Conservation (phyloP, 2,888 invertebrate species). For the Dasysyrphus albostriatus region DNA sequence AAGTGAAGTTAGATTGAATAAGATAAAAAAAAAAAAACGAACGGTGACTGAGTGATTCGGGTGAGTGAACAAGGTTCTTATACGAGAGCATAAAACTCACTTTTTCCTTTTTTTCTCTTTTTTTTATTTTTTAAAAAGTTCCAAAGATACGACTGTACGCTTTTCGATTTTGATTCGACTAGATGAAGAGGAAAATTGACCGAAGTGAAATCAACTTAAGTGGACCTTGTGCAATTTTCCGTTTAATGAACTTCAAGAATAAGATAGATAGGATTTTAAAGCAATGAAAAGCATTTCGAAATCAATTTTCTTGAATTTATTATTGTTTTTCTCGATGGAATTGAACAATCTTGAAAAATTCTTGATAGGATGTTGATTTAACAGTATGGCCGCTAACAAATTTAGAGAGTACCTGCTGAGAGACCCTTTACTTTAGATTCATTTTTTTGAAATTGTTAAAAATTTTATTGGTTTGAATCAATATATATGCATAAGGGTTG, state of each 20-base stretch:
- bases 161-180: slow-evolving; percentile 36
- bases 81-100: no score
- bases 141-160: slow-evolving; percentile 14
- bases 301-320: neutral
- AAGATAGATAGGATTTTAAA: slow-evolving; percentile 5
- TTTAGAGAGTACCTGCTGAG: no score
- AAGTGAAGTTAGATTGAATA: neutral
- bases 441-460: no score
- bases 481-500: no score
- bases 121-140: slow-evolving; percentile 23
- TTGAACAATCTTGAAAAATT: no score
- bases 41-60: slow-evolving; percentile 56
- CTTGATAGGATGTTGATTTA: no score
- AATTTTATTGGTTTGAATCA: no score
- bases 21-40: neutral
- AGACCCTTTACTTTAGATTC: no score
- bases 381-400: no score
- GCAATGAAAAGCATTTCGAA: neutral
- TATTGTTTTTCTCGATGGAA: neutral
- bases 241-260: slow-evolving; percentile 36
- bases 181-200: slow-evolving; percentile 61
- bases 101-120: neutral
- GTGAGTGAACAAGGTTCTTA: slow-evolving; percentile 36
- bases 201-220: slow-evolving; percentile 58
- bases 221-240: slow-evolving; percentile 54